Base-by-base conservation (phyloP, 2,113 vertebrate species). In the Ancistrus triradiatus region DNA sequence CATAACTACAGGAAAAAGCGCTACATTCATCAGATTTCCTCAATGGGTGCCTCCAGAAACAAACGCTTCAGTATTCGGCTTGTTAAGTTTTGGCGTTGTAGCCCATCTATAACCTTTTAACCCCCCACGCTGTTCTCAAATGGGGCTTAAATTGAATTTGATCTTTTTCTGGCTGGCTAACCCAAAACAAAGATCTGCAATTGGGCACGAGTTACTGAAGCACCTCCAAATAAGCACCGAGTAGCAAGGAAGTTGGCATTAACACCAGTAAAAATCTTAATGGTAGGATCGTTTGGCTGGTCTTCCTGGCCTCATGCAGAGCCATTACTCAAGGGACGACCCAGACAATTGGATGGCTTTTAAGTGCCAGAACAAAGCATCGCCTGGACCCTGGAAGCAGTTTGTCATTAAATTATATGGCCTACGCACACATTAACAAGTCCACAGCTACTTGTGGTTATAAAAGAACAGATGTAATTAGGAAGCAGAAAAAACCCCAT, bases 1-100 rank as follows among this genome's bases (percentile, higher is more conserved):
- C 35, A 50, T 7, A 21, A 58, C 40, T 21, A 6, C 21, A 13
- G 18, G 49, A 24, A 66, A 59, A 11, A 59, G 35, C 6, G 2
- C 35, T 3, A 35, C 63, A 66, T 66, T 66, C 44, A 59, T 50
- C 17, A 15, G 13, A 7, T 24, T 42, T 42, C 43, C 53, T 58
- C 7, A 48, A 22, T 31, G 44, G 37, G 11, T 6, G 62, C 62
- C 43, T 35, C 53, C 24, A 4, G 40, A 46, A 55, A 55, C 50
- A 46, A 64, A 55, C 50, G 33, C 13, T 49, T 31, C 44, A 48
- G 40, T 17, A 27, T 37, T 58, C 46, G 48, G 48, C 3, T 13
- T 31, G 38, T 42, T 52, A 19, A 19, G 24, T 9, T 63, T 21
- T 24, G 6, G 13, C 28, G 19, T 31, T 31, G n/a, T 24, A 63